Conservation (phyloP, 1,140 invertebrate species). For the Latrodectus geometricus region DNA sequence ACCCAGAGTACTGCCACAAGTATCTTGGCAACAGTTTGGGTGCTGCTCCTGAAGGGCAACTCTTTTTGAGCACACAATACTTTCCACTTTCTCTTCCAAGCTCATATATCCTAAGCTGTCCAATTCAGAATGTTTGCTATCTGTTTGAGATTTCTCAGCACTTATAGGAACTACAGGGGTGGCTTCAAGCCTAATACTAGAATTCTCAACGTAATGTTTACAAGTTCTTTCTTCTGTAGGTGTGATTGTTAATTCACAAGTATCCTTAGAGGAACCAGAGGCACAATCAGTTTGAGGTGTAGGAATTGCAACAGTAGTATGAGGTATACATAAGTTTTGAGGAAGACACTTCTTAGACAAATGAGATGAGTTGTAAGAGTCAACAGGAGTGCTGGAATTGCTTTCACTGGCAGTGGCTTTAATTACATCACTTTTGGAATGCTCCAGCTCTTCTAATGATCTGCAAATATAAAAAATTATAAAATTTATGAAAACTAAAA, state of each 20-base stretch:
- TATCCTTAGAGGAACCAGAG: slow-evolving; percentile 47
- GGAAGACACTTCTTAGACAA: slow-evolving; percentile 35
- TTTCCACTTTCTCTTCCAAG: slow-evolving; percentile 31
- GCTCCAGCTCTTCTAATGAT: neutral
- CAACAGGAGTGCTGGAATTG: slow-evolving; percentile 11
- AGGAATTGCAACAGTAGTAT: neutral
- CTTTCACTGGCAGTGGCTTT: neutral
- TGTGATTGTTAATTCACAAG: slow-evolving; percentile 39
- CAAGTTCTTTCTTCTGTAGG: slow-evolving; percentile 33
- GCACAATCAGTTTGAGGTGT: neutral
- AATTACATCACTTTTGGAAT: neutral
- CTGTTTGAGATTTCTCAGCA: neutral
- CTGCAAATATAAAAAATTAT: neutral
- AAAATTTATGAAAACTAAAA: neutral
- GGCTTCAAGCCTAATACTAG: neutral
- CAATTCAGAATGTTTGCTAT: slow-evolving; percentile 33
- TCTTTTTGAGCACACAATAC: neutral
- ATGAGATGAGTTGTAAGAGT: neutral
- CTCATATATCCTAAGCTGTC: slow-evolving; percentile 55
- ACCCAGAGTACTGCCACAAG: neutral
- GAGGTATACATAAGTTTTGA: slow-evolving; percentile 15
- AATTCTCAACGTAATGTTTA: neutral
- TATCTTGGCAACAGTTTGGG: slow-evolving; percentile 19
- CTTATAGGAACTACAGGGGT: slow-evolving; percentile 27
- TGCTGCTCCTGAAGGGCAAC: slow-evolving; percentile 13